Percentiles rank a stretch among this genome's conserved stretches.
These are phyloP conservation scores for Amblyraja radiata DNA, from an alignment of 2,797 vertebrate species.

Conservation along the genomic window DNA sequence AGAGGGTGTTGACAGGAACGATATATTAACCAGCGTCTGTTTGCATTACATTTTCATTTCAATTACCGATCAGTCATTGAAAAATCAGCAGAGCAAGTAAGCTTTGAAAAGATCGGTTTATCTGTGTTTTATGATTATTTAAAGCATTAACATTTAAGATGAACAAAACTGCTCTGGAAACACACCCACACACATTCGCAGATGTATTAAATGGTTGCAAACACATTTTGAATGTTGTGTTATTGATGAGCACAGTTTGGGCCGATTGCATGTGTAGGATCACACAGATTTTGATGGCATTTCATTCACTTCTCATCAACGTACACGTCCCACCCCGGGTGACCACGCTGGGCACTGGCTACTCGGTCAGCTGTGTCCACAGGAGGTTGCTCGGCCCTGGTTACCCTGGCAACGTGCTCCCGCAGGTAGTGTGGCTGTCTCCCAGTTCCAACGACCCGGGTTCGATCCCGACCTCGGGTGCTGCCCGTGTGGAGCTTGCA, in stretches of 20 bases:
- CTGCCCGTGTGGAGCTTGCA: too few relatives aligned
- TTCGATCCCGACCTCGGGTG: too few relatives aligned
- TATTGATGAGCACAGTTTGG: constrained; percentile 1
- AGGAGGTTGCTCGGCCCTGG: not conserved
- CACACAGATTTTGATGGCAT: too few relatives aligned
- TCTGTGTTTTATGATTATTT: not conserved
- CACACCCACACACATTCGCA: constrained; percentile 31
- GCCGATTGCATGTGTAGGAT: not conserved
- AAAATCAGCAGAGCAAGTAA: constrained; percentile 25
- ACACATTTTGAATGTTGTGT: not conserved
- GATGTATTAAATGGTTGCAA: constrained; percentile 11
- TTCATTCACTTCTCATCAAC: not conserved
- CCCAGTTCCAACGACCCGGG: too few relatives aligned
- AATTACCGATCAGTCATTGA: not conserved
- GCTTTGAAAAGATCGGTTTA: not conserved
- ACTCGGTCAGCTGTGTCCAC: not conserved
- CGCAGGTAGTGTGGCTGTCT: too few relatives aligned
- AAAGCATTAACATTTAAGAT: constrained; percentile 16
- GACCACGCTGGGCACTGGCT: not conserved
- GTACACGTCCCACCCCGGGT: not conserved
- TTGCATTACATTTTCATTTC: constrained; percentile 27
- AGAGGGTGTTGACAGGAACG: not conserved
- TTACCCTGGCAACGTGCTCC: too few relatives aligned
- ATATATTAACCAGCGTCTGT: not conserved
- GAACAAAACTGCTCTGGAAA: constrained; percentile 26